Base-by-base conservation (phyloP, 2,888 invertebrate genomes). In the Drosophila dives region DNA sequence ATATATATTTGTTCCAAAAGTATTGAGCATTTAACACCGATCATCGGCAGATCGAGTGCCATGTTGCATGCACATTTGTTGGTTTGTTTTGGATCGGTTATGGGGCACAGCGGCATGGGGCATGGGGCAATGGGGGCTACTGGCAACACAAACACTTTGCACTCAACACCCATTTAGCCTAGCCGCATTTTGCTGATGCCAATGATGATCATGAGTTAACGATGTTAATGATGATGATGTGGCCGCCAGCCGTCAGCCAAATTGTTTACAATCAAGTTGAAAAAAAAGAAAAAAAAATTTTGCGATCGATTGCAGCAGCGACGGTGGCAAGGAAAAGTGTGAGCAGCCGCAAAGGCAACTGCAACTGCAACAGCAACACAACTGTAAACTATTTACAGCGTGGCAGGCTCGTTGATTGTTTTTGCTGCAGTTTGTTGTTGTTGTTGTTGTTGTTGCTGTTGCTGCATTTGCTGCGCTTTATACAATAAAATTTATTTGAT, bases 111-210 rank as follows among this genome's bases (percentile, higher is more conserved):
- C 6, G 33, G 20, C 10, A 6, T 5, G 26, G 51, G 26, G 45
- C 20, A 3, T 49, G 45, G 53, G 26, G 58, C n/a, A 12, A 12
- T 20, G 15, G n/a, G 34, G 53, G 55, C 40, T 26, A 60, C 66
- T 61, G 66, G 73, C 69, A 75, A 85, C 55, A 78, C 85, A 83
- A 82, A 87, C 86, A 82, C 90, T 87, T 83, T 88, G 86, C 86
- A 86, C 90, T 86, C 86, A 86, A 88, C 86, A 86, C 86, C 88
- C 81, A 89, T 88, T 88, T 88, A 89, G 88, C 83, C 88, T 83
- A 73, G 86, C 67, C 45, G 45, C 45, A 23, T 23, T 45, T 45
- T 69, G 75, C 36, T 59, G 73, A 56, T 53, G 72, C 26, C 40
- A 72, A 53, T 75, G 69, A 72, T 82, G 66, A 58, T 71, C 63